Evolutionary conservation across 2,113 vertebrate species (phyloP), one percentile per base, ranked within the genome.

Genomic region (Barbus barbus): DNA sequence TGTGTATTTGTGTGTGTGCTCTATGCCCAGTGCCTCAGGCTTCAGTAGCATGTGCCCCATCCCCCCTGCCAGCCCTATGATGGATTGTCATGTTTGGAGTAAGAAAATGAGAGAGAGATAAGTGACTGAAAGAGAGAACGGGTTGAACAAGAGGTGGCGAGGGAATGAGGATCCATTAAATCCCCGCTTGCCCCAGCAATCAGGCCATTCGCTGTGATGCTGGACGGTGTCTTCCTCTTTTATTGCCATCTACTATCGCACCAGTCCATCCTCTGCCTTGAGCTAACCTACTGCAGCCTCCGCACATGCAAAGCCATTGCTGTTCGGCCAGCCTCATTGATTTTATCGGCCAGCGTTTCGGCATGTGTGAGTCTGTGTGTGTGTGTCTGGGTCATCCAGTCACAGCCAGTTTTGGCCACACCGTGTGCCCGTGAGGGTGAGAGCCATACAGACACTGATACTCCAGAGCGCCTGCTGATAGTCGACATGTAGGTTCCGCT

Each of bases 281-380:
- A 80, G 60, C 78, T 65, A 80, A 65, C 78, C 78, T 33, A 44
- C 56, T 78, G 56, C 36, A 44, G 33, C 56, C 63, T 58, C 69
- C n/a, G 84, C 58, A 53, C 73, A 78, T 83, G 75, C 38, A 60
- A 41, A 33, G 58, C 79, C 48, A 74, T 60, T 80, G n/a, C 46
- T 82, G 69, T 86, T 79, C 72, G 87, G 89, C 85, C 90, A 92
- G 90, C 91, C 92, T 88, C 84, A 93, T 93, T 87, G 92, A 94
- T 94, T 93, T 92, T 90, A 91, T 92, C 3, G 89, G 91, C 84
- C 69, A 26, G 46, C 16, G 24, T 83, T 53, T 82, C 46, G 18
- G 44, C 61, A 31, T 81, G n/a, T 41, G 69, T 69, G 53, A 20
- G 76, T 61, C 46, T 71, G 18, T 84, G 72, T 72, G 71, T 72